These are phyloP conservation scores for Urocyon cinereoargenteus DNA, from an alignment of 2,797 vertebrate genomes.

Conservation along the genomic window DNA sequence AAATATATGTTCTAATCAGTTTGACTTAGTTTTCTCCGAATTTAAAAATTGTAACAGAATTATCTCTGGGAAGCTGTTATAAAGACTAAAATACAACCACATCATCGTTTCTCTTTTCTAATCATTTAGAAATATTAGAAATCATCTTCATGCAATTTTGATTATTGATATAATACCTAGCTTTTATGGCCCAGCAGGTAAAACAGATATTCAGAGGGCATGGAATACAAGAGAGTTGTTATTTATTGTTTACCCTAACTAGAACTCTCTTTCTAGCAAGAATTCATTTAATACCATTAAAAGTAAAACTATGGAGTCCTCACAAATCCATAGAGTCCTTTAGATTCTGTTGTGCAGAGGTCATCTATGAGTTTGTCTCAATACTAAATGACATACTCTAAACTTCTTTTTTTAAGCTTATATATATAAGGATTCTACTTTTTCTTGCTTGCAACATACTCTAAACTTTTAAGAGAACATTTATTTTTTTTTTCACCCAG, in stretches of 20 bases:
- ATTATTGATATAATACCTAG: not conserved
- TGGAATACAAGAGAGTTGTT: not conserved
- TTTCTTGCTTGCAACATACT: not conserved
- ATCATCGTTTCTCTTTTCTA: constrained; percentile 32
- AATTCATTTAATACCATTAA: not conserved
- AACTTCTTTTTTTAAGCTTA: not conserved
- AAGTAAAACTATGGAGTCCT: not conserved
- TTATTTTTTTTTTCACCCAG: constrained; percentile 51
- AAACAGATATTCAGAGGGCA: not conserved
- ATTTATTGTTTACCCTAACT: constrained; percentile 27
- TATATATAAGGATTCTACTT: not conserved
- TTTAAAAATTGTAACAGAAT: not conserved
- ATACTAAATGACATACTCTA: not conserved
- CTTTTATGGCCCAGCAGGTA: not conserved
- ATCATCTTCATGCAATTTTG: not conserved
- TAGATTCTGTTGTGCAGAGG: not conserved
- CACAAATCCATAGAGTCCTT: not conserved
- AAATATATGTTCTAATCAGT: not conserved
- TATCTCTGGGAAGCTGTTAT: not conserved
- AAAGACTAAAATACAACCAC: not conserved
- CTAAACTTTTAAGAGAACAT: constrained; percentile 39
- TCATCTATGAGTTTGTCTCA: not conserved
- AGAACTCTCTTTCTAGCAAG: not conserved
- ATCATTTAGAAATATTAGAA: constrained; percentile 33
- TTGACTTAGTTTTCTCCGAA: constrained; percentile 18